Base-by-base conservation (phyloP, 2,113 vertebrate species). In the Myiopsitta monachus region DNA sequence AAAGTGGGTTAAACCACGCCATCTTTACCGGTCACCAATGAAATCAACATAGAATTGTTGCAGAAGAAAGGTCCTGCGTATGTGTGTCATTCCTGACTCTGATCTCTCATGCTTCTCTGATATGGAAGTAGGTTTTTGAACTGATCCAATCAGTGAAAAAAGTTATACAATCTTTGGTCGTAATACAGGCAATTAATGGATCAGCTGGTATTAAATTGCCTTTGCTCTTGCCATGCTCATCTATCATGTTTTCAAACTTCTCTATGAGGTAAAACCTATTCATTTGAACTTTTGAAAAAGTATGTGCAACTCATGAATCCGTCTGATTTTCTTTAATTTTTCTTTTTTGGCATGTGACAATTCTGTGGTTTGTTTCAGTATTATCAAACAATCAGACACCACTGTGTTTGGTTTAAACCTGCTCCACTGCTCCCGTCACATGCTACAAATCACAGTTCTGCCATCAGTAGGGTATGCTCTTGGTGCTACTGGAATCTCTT, bases 321-420 rank as follows among this genome's bases (percentile, higher is more conserved):
- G n/a, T 57, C n/a, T 88, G 69, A 89, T 90, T 68, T 92, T 14
- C 24, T 95, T 92, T 84, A 85, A 83, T 92, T 87, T 81, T 83
- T 41, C 78, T 41, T 88, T 84, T 85, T 94, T 30, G 93, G 5
- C 66, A 54, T 7, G 7, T 91, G 91, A 87, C 46, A 86, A 61
- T 84, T 85, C 55, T 63, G n/a, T n/a, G 44, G 5, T 70, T 87
- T 88, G 16, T 79, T 93, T 92, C 62, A 86, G 72, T 47, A 82
- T 95, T 95, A 95, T 78, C 77, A 95, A 87, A 93, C 85, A 96
- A 96, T 93, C 83, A 27, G 83, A 72, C 43, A 47, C 33, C 63
- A 47, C 18, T 72, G 72, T 74, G 82, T 91, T 96, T 91, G 77
- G 92, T 92, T 96, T 94, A 95, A 96, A 87, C 36, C 78, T 82